These are phyloP conservation scores for Cherax destructor DNA, from an alignment of 1,140 invertebrate species.

Conservation along the genomic window DNA sequence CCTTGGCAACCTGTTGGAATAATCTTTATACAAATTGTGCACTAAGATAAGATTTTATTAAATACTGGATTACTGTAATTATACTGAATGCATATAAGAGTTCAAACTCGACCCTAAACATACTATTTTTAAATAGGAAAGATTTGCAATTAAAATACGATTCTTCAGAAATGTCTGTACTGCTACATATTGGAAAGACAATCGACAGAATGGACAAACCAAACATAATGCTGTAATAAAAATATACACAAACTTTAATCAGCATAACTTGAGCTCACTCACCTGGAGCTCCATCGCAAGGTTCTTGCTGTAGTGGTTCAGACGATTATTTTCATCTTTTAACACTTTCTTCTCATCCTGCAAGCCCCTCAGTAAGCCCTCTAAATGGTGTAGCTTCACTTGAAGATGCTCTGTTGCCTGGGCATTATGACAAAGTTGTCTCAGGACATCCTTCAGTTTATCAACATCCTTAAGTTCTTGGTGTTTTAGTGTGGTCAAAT, in stretches of 20 bases:
- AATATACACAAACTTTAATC: not conserved
- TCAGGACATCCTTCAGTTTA: constrained; percentile 5
- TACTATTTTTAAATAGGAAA: not conserved
- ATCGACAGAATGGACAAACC: not conserved
- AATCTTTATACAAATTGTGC: no score
- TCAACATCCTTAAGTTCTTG: constrained; percentile 19
- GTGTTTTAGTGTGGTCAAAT: constrained; percentile 19
- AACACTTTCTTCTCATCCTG: constrained; percentile 23
- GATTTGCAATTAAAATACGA: no score
- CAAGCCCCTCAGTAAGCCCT: constrained; percentile 24
- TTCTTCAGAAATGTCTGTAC: no score
- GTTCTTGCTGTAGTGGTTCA: constrained; percentile 47
- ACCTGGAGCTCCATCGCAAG: constrained; percentile 38
- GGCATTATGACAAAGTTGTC: constrained; percentile 18
- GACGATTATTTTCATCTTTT: constrained; percentile 34
- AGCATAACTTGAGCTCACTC: not conserved
- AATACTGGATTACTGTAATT: no score
- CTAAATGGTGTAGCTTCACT: constrained; percentile 29
- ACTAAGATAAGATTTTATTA: no score
- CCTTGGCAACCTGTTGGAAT: constrained; percentile 43
- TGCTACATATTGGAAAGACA: no score
- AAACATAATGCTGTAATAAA: not conserved
- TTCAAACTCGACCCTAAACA: no score
- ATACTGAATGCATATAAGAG: no score
- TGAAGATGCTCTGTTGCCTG: constrained; percentile 33